A percentile compares a stretch with the other conserved stretches of the same genome.
phyloP scores from a whole-genome alignment of 2,113 vertebrate species.

The Tetrax tetrax region DNA sequence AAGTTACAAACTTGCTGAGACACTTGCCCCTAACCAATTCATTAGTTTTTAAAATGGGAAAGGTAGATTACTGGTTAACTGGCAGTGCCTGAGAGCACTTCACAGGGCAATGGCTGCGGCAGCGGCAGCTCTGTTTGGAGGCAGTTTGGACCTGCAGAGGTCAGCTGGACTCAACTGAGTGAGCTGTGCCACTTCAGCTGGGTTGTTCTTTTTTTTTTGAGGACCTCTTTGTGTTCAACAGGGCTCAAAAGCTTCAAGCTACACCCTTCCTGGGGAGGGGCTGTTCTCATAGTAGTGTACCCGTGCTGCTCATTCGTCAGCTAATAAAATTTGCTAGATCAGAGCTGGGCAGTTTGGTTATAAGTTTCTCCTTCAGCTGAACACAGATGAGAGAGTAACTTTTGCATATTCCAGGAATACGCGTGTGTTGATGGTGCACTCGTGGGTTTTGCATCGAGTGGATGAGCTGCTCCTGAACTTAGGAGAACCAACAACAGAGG shows the following conservation, averaged over 20 bases:
- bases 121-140: rapidly evolving
- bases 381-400: not conserved
- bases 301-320: not conserved
- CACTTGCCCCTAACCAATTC: not conserved
- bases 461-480: not conserved
- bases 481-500: not conserved
- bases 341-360: not conserved
- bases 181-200: not conserved
- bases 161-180: not conserved
- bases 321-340: not conserved
- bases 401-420: not conserved
- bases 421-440: not conserved
- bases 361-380: not conserved
- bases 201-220: not conserved
- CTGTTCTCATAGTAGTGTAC: rapidly evolving
- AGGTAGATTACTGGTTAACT: conserved; percentile 35
- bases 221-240: not conserved
- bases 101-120: rapidly evolving
- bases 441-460: not conserved
- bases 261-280: not conserved
- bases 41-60: not conserved
- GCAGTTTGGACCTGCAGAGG: not conserved
- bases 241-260: not conserved
- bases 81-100: rapidly evolving
- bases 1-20: not conserved